Evolutionary conservation across 1,140 invertebrate species (phyloP), one percentile per base, ranked within the genome.

Genomic region (Euura lappo): DNA sequence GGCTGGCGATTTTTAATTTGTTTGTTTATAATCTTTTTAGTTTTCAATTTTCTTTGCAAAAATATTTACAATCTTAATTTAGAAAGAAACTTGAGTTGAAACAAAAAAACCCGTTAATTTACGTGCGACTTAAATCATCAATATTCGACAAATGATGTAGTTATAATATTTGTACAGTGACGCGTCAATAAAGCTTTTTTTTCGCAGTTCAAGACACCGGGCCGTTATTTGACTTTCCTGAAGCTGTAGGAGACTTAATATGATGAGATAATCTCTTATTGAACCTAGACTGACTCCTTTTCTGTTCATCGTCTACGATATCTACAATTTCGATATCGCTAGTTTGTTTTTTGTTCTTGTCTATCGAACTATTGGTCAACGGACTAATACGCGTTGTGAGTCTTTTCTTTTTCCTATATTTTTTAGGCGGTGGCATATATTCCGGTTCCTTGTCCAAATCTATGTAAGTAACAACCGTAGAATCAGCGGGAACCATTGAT

Each of bases 241-340:
- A 46, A 68, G 65, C 74, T 68, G 68, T 72, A 68, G 71, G 77
- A 72, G 44, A 66, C 47, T 74, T 51, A 51, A 51, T 7, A 44
- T 69, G 75, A 6, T 80, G 79, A 71, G 74, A 45, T 2, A 70
- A 72, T 71, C 74, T 81, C 47, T 82, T 85, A 4, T 68, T 70
- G 2, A 51, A 51, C 7, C 47, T 7, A 51, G n/a, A 51, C 72
- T 42, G 72, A 75, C 46, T 75, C 69, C 7, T 77, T 28, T 28
- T 28, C 74, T 28, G 80, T 2, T 84, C 83, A 2, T 79, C 78
- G 43, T 83, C 80, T 6, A 75, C 45, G 2, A 77, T 43, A 2
- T 83, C 77, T 44, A 77, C 65, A 13, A 70, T 46, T 43, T 80
- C 76, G 10, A 77, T 71, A 28, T 80, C 74, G 8, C 66, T 28